phyloP scores from a whole-genome alignment of 2,888 invertebrate species.

The Alloscopus bannaensis region DNA sequence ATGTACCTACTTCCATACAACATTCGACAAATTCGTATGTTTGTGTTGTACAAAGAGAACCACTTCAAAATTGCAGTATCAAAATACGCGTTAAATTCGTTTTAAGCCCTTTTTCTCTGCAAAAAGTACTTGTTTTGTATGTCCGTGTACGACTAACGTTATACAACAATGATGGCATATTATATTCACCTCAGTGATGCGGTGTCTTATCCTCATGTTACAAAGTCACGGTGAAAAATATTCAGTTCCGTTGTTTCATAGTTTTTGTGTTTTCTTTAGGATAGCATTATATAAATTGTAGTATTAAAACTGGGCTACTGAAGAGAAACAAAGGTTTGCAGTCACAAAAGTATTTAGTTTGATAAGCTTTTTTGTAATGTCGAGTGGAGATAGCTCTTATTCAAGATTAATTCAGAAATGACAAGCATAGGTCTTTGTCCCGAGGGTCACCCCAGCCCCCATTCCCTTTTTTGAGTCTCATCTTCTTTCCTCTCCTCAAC shows the following conservation, averaged over 20 bases:
- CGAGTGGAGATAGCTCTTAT: no score
- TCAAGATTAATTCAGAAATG: slow-evolving; percentile 44
- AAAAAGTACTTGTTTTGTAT: slow-evolving; percentile 35
- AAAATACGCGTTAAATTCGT: slow-evolving; percentile 44
- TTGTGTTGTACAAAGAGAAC: slow-evolving; percentile 14
- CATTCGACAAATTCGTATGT: no score
- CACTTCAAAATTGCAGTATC: slow-evolving; percentile 39
- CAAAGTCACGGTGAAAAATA: slow-evolving; percentile 35
- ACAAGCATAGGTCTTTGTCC: slow-evolving; percentile 87
- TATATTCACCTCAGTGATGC: no score
- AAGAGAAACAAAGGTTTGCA: not conserved
- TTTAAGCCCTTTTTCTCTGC: slow-evolving; percentile 36
- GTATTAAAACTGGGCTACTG: not conserved
- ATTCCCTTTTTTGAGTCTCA: slow-evolving; percentile 89
- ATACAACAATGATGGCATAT: slow-evolving; percentile 45
- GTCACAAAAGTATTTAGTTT: not conserved
- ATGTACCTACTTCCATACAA: slow-evolving; percentile 10
- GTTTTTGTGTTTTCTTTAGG: not conserved
- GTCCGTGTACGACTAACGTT: slow-evolving; percentile 37
- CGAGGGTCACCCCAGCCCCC: slow-evolving; percentile 98
- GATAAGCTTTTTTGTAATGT: not conserved
- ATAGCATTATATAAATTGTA: slow-evolving; percentile 1
- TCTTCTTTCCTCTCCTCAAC: slow-evolving; percentile 80
- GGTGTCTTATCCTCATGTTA: no score
- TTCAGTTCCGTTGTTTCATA: slow-evolving; percentile 39